A percentile compares a stretch with the other conserved stretches of the same genome.
phyloP scores from a whole-genome alignment of 2,113 vertebrate genomes.

The Macroglossus sobrinus region DNA sequence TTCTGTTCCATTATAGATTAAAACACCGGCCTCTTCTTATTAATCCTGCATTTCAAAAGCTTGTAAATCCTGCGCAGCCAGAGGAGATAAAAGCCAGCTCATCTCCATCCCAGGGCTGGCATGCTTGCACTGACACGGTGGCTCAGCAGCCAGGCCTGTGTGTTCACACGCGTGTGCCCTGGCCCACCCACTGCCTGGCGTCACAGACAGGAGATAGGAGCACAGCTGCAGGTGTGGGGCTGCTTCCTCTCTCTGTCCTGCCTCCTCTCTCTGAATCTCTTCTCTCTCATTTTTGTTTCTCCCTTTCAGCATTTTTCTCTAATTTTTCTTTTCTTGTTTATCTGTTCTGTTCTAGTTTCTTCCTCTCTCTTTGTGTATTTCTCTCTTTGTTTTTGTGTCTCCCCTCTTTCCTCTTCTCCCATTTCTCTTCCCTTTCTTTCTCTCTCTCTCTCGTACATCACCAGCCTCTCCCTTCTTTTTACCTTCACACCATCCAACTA shows the following conservation, averaged over 20 bases:
- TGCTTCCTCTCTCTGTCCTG: not conserved
- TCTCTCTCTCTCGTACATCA: not conserved
- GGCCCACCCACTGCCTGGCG: not conserved
- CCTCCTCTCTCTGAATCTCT: not conserved
- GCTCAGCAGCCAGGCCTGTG: not conserved
- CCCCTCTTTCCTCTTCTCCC: not conserved
- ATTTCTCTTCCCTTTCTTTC: not conserved
- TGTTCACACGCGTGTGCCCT: not conserved
- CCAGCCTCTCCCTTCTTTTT: constrained; percentile 18
- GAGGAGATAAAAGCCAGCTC: constrained; percentile 74
- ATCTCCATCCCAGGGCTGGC: constrained; percentile 60
- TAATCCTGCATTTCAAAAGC: constrained; percentile 80
- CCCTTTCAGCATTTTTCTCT: not conserved
- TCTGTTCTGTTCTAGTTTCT: not conserved
- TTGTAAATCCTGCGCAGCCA: constrained; percentile 73
- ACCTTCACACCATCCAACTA: not conserved
- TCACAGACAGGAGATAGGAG: not conserved
- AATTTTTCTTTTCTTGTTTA: not conserved
- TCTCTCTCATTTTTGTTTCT: not conserved
- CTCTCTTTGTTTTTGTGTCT: not conserved
- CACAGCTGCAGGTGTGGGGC: not conserved
- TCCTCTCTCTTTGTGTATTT: not conserved
- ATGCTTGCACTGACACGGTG: constrained; percentile 21
- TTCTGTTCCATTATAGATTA: constrained; percentile 82
- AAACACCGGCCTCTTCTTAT: constrained; percentile 77